Percentiles rank a stretch among this genome's conserved stretches.
Conservation (phyloP, 2,888 invertebrate genomes). For the Arctia plantaginis region DNA sequence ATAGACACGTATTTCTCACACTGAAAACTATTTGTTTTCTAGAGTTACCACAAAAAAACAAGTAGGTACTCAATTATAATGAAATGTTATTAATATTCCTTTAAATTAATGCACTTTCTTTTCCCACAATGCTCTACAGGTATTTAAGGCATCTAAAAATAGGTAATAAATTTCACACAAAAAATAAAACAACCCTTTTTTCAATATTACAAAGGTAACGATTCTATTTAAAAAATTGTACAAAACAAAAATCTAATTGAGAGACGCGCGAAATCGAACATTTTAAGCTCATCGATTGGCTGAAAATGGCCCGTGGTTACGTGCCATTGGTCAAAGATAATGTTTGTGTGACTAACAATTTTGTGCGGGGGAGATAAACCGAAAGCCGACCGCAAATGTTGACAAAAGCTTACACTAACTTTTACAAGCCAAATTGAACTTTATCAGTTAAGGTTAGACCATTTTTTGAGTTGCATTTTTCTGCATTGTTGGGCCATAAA, state of each 20-base stretch:
- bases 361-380: constrained; percentile 82
- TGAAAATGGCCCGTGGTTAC: constrained; percentile 73
- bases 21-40: no score
- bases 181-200: neutral
- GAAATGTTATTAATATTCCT: no score
- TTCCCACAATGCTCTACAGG: neutral
- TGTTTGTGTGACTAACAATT: constrained; percentile 80
- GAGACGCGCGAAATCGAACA: constrained; percentile 69
- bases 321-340: constrained; percentile 86
- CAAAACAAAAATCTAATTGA: constrained; percentile 64
- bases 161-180: neutral
- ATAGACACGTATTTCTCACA: no score
- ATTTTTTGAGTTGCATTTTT: constrained; percentile 40
- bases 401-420: constrained; percentile 65
- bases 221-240: constrained; percentile 52
- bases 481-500: constrained; percentile 54
- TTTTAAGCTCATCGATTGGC: constrained; percentile 75
- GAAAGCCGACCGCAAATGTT: constrained; percentile 81
- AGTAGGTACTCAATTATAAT: no score
- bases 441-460: constrained; percentile 25
- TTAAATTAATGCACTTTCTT: neutral
- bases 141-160: neutral
- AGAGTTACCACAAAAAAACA: no score
- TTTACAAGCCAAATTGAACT: constrained; percentile 52
- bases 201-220: neutral